phyloP scores from a whole-genome alignment of 1,140 invertebrate species.

The Octopus bimaculoides region DNA sequence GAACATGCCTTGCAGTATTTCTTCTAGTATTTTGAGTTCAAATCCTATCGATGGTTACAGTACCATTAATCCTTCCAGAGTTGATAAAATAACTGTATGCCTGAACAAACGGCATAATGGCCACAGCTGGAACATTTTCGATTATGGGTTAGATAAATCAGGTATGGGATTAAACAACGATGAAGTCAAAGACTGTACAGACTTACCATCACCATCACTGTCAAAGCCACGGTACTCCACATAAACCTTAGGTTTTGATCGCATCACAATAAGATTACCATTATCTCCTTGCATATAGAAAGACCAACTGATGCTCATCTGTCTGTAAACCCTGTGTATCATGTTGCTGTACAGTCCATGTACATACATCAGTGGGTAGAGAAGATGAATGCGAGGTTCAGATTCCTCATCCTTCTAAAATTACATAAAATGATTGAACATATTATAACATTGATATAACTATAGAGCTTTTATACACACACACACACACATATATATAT shows the following conservation, averaged over 20 bases:
- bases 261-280: conserved; percentile 47
- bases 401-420: conserved; percentile 27
- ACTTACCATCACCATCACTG: conserved; percentile 2
- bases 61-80: no score
- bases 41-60: no score
- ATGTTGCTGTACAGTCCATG: conserved; percentile 52
- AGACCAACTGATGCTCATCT: conserved; percentile 50
- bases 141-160: neutral
- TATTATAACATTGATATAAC: no score
- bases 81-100: no score
- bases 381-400: conserved; percentile 34
- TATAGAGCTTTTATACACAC: no score
- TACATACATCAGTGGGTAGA: conserved; percentile 55
- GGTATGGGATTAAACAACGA: neutral
- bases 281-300: conserved; percentile 48
- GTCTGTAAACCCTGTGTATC: conserved; percentile 45
- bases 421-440: no score
- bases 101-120: no score
- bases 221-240: conserved; percentile 14
- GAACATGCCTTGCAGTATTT: no score
- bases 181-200: neutral
- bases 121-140: no score
- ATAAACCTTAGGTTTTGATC: conserved; percentile 45
- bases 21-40: no score
- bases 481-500: no score